These are phyloP conservation scores for Sylvietta virens DNA, from an alignment of 2,113 vertebrate species.

Conservation along the genomic window DNA sequence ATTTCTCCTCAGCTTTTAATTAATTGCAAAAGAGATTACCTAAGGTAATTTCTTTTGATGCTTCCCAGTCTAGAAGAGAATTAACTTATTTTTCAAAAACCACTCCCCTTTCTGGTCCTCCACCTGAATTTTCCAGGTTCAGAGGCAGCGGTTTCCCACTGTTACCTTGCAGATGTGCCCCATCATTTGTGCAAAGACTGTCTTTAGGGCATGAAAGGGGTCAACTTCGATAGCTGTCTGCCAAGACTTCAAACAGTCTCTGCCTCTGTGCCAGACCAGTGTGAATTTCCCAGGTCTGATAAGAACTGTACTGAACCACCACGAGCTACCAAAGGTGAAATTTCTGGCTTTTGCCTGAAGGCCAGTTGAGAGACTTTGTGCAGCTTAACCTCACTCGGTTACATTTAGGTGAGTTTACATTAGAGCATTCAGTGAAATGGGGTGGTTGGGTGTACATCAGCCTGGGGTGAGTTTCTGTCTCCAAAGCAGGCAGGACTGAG, in stretches of 20 bases:
- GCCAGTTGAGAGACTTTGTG: neutral
- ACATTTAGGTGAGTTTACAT: neutral
- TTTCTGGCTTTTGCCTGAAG: neutral
- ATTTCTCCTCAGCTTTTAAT: neutral
- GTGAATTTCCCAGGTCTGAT: neutral
- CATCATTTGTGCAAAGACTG: neutral
- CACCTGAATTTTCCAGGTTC: neutral
- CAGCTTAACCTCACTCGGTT: neutral
- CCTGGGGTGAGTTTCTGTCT: neutral
- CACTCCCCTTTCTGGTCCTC: fast-evolving
- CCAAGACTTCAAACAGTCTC: neutral
- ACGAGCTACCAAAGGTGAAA: neutral
- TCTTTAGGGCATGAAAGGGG: neutral
- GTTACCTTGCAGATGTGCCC: neutral
- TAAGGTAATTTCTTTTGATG: neutral
- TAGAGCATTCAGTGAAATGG: neutral
- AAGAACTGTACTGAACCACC: neutral
- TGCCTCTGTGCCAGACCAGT: neutral
- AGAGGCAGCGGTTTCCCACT: neutral
- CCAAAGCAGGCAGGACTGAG: neutral
- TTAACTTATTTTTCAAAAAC: neutral
- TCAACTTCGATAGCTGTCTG: neutral
- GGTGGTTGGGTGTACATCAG: neutral
- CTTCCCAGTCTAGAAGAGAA: neutral
- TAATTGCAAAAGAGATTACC: neutral